Base-by-base conservation (phyloP, 2,797 vertebrate species). In the Hypotaenidia philippensis region DNA sequence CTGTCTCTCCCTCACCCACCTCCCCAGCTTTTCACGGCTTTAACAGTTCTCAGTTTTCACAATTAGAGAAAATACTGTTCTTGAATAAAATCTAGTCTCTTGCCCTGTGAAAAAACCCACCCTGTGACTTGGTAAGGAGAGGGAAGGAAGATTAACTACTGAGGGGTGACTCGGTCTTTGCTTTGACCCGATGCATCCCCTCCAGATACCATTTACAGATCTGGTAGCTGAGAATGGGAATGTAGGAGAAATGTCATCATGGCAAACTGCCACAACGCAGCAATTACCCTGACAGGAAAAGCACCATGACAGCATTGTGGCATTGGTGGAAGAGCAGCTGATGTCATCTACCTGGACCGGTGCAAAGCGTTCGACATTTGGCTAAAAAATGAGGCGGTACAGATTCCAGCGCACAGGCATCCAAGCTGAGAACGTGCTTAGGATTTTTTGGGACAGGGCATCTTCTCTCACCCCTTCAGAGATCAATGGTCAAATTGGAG, bases 201-300 rank as follows among this genome's bases (percentile, higher is more conserved):
- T 76, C 22, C 38, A 45, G 64, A 2, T 4, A 23, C 29, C 31
- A 32, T 31, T 44, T 11, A 50, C 7, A 47, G 7, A 64, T 21
- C 32, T 27, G 8, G 15, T 23, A 49, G 4, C 49, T 27, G 9
- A 13, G 57, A 86, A 74, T 3, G 19, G 59, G 49, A 44, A 45
- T 0, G 1, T 19, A 13, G 2, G 6, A 82, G 63, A 47, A 80
- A 15, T 1, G 8, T 5, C 2, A 41, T 11, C 1, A 0, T 4
- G 18, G n/a, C 49, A 79, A 64, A 44, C 13, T 55, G 23, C n/a
- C 45, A 60, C 65, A 23, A 6, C 8, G 63, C 69, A 47, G 47
- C 9, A 32, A 66, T 34, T 61, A 34, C 31, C 18, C 4, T 6
- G 38, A 49, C 0, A 31, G n/a, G 36, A 82, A 89, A 65, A 55